Base-by-base conservation (phyloP, 2,888 invertebrate genomes). In the Thereva unica region DNA sequence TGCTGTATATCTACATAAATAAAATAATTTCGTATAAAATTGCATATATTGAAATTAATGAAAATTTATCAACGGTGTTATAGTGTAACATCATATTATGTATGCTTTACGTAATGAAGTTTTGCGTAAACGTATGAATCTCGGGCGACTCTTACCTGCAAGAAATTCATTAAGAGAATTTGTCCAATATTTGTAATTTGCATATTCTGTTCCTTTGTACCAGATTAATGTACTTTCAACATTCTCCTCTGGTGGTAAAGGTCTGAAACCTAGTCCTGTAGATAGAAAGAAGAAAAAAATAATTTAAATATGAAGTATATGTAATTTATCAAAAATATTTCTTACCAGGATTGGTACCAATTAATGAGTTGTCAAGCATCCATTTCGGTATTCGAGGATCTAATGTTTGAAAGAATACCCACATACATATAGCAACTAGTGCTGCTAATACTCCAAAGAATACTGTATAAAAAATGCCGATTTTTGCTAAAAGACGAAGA, bases 211-310 rank as follows among this genome's bases (percentile, higher is more conserved):
- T 49, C 91, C 92, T 78, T 90, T 90, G 83, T 95, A 97, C 91
- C 95, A 93, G 79, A 99, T 95, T 71, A 99, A 85, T 42, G 97
- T 96, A 78, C 96, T 97, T 74, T 95, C 93, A 50, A 94, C 91
- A 78, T 96, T 94, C 45, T 86, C 86, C 66, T 86, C 85, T 50
- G 91, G 89, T 5, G 97, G 94, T 85, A 92, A 88, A 5, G 99
- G 98, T 71, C 97, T 86, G 82, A 96, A 98, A 70, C 97, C 97
- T 66, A 98, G 85, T 63, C 97, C 81, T 81, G 34, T 8, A 63
- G 59, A 23, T 23, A 23, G 23, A 23, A n/a, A n/a, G n/a, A n/a
- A n/a, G n/a, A n/a, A n/a, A n/a, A n/a, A n/a, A n/a, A n/a, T n/a
- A n/a, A n/a, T n/a, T n/a, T n/a, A n/a, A n/a, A n/a, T n/a, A n/a